Evolutionary conservation across 2,888 invertebrate genomes (phyloP).

Genomic region (Galerucella nymphaeae): DNA sequence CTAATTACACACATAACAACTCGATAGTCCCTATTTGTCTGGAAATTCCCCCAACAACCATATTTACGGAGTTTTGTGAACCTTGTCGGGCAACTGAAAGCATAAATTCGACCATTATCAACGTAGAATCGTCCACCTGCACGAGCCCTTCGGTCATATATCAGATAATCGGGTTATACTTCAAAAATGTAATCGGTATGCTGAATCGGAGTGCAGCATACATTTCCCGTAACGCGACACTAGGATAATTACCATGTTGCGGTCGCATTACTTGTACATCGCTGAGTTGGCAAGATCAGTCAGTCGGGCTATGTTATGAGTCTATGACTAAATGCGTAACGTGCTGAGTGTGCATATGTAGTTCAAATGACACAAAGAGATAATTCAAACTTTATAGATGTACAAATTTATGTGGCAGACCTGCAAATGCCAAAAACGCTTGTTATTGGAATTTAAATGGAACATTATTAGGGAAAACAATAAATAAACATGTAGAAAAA

Average conservation of each 20-base stretch:
- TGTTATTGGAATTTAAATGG: too few relatives aligned
- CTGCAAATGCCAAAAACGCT: too few relatives aligned
- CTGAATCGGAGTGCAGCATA: slow-evolving; percentile 38
- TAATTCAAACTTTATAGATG: too few relatives aligned
- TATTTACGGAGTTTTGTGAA: slow-evolving; percentile 21
- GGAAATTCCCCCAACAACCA: slow-evolving; percentile 17
- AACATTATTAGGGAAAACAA: too few relatives aligned
- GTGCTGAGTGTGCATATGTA: not conserved
- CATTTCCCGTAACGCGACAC: slow-evolving; percentile 36
- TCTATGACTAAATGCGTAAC: not conserved
- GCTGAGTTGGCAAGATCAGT: slow-evolving; percentile 4
- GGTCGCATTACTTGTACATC: slow-evolving; percentile 6
- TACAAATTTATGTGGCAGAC: too few relatives aligned
- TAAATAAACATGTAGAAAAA: too few relatives aligned
- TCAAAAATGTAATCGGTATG: slow-evolving; percentile 43
- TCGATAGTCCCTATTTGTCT: slow-evolving; percentile 23
- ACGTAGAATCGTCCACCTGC: slow-evolving; percentile 36
- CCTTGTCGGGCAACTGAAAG: slow-evolving; percentile 26
- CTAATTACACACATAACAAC: slow-evolving; percentile 29
- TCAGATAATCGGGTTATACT: slow-evolving; percentile 43
- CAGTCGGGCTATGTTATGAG: not conserved
- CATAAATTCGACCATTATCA: slow-evolving; percentile 40
- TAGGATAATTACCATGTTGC: slow-evolving; percentile 6
- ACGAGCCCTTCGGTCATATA: slow-evolving; percentile 38
- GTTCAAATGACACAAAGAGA: too few relatives aligned